These are phyloP conservation scores for Streptopelia turtur DNA, from an alignment of 2,797 vertebrate species.

Conservation along the genomic window DNA sequence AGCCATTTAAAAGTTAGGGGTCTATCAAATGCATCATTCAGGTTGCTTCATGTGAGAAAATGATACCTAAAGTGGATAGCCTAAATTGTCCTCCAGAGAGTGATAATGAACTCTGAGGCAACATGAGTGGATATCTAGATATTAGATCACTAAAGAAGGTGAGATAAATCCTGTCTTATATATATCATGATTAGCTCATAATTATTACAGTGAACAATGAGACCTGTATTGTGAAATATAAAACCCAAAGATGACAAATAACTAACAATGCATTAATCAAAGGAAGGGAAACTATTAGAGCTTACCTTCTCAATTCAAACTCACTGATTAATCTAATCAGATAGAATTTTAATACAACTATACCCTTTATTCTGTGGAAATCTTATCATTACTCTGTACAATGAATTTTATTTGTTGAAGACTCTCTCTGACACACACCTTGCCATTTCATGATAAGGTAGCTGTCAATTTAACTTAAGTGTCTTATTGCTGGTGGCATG, in stretches of 20 bases:
- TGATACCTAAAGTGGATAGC: neutral
- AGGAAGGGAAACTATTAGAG: neutral
- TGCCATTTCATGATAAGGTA: neutral
- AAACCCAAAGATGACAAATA: neutral
- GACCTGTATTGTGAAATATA: neutral
- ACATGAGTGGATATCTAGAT: neutral
- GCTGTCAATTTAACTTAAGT: neutral
- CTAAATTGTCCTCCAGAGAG: constrained; percentile 35
- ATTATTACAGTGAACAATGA: neutral
- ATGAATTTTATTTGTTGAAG: neutral
- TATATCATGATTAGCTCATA: neutral
- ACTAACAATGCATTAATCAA: neutral
- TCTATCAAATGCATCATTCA: neutral
- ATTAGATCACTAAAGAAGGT: constrained; percentile 15
- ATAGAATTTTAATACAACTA: neutral
- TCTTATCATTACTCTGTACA: neutral
- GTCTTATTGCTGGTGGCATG: neutral
- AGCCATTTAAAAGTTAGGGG: constrained; percentile 16
- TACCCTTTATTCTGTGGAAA: neutral
- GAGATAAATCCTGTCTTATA: neutral
- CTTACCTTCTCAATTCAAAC: neutral
- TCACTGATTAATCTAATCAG: neutral
- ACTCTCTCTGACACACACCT: neutral
- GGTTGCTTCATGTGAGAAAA: constrained; percentile 31
- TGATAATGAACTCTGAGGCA: constrained; percentile 20